Evolutionary conservation across 1,140 invertebrate genomes (phyloP).

Genomic region (Cyrtorhinus lividipennis): DNA sequence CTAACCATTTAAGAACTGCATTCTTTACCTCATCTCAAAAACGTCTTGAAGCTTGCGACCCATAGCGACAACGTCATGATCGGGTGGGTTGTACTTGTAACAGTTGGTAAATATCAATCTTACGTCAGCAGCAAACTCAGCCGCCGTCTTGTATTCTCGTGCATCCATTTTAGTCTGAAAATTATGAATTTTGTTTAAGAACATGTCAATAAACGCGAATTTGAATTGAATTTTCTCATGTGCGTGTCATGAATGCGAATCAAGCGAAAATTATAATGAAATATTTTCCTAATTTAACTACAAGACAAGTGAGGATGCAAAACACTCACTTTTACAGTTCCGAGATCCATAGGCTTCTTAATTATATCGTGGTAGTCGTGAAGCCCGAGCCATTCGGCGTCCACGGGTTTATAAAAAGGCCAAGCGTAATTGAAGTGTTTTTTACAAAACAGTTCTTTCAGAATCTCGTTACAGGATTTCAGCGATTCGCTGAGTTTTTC

Average conservation of each 20-base stretch:
- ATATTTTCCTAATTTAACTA: too few relatives aligned
- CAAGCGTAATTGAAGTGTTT: slow-evolving; percentile 94
- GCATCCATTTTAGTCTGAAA: slow-evolving; percentile 80
- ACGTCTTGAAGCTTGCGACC: slow-evolving; percentile 92
- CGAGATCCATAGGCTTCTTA: slow-evolving; percentile 98
- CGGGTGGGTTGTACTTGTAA: slow-evolving; percentile 95
- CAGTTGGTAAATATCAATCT: slow-evolving; percentile 98
- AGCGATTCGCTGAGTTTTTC: slow-evolving; percentile 74
- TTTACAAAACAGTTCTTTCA: slow-evolving; percentile 90
- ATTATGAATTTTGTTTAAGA: slow-evolving; percentile 21
- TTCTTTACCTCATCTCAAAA: slow-evolving; percentile 80
- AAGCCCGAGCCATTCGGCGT: slow-evolving; percentile 83
- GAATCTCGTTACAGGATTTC: slow-evolving; percentile 85
- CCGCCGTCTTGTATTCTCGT: slow-evolving; percentile 76
- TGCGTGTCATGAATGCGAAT: too few relatives aligned
- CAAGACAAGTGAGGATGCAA: not conserved
- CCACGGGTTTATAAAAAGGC: slow-evolving; percentile 99
- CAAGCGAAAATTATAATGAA: too few relatives aligned
- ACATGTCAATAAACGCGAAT: too few relatives aligned
- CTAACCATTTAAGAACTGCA: too few relatives aligned
- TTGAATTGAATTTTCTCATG: too few relatives aligned
- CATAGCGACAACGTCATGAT: slow-evolving; percentile 96
- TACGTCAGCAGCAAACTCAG: slow-evolving; percentile 90
- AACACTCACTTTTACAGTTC: slow-evolving; percentile 69
- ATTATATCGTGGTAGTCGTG: slow-evolving; percentile 99